phyloP scores from a whole-genome alignment of 2,888 invertebrate genomes.

The Macrosiphum euphorbiae region DNA sequence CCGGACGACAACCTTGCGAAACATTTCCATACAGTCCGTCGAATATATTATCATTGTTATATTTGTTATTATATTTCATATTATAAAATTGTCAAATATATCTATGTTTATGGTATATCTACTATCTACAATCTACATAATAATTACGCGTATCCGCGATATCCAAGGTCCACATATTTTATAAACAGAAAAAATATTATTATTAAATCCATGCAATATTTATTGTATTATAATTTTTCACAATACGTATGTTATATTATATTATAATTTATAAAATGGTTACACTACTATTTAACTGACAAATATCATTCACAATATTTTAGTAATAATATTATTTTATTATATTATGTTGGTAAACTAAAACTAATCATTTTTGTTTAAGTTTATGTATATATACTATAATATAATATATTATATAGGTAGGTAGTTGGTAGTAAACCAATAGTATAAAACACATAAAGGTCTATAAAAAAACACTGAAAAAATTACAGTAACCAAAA shows the following conservation, averaged over 20 bases:
- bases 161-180: not conserved
- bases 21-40: not conserved
- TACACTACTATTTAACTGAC: not conserved
- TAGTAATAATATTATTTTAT: not conserved
- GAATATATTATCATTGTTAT: not conserved
- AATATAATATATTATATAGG: not conserved
- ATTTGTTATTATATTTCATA: not conserved
- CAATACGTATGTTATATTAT: not conserved
- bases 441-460: not conserved
- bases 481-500: not conserved
- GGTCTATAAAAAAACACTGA: not conserved
- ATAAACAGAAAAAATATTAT: not conserved
- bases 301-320: not conserved
- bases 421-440: not conserved
- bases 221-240: not conserved
- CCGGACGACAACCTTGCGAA: not conserved
- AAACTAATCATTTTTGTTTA: not conserved
- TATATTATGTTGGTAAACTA: not conserved
- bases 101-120: no score
- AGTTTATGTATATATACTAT: not conserved
- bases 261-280: not conserved
- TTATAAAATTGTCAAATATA: not conserved
- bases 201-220: not conserved
- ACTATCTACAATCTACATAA: not conserved
- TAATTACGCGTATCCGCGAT: not conserved